Evolutionary conservation across 2,113 vertebrate genomes (phyloP).

Genomic region (Rhynchomys soricoides): DNA sequence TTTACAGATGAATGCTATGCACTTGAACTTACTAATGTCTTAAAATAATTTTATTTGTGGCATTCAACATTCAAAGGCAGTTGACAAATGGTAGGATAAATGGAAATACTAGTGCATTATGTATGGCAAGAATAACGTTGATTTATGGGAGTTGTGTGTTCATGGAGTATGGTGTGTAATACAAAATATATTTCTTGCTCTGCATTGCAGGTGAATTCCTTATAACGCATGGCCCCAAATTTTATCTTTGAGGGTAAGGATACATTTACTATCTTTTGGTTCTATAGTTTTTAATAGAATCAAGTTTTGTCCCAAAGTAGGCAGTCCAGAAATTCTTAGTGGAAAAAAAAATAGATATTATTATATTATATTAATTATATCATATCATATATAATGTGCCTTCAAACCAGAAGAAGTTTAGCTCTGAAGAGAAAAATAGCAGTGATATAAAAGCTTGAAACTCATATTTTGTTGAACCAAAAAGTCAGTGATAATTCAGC

Average conservation of each 20-base stretch:
- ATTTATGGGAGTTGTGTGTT: neutral
- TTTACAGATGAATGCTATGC: neutral
- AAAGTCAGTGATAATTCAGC: neutral
- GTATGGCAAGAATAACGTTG: neutral
- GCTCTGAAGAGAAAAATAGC: neutral
- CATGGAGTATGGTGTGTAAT: rapidly evolving
- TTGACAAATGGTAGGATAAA: neutral
- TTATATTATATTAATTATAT: neutral
- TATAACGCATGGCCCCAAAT: neutral
- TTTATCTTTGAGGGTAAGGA: neutral
- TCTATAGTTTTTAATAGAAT: neutral
- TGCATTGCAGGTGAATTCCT: neutral
- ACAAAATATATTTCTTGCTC: neutral
- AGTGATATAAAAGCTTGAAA: neutral
- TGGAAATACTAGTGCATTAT: neutral
- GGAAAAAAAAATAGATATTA: neutral
- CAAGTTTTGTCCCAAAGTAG: neutral
- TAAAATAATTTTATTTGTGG: neutral
- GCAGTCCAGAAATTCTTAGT: neutral
- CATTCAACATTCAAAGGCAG: neutral
- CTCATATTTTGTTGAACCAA: neutral
- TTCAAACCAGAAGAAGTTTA: neutral
- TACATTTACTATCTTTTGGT: neutral
- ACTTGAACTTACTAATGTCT: neutral
- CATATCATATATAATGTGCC: neutral